These are phyloP conservation scores for Nebria ingens DNA, from an alignment of 1,140 invertebrate genomes.

Conservation along the genomic window DNA sequence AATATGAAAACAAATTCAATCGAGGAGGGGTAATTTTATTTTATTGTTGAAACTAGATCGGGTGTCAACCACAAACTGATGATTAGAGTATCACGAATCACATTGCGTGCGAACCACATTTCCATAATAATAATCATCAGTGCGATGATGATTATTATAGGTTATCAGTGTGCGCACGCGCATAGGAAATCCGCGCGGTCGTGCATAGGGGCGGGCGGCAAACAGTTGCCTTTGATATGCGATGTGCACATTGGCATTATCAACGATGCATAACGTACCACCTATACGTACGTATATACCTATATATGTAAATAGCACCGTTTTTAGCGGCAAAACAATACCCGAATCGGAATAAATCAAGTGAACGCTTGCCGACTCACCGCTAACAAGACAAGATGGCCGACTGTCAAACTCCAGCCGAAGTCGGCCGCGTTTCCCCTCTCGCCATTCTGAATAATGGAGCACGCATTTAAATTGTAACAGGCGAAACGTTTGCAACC, in stretches of 20 bases:
- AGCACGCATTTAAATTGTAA: slow-evolving; percentile 28
- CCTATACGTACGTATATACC: too few relatives aligned
- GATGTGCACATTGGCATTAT: slow-evolving; percentile 2
- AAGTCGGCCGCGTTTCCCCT: not conserved
- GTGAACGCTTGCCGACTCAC: not conserved
- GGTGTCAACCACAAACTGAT: not conserved
- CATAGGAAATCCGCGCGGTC: not conserved
- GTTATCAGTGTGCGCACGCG: not conserved
- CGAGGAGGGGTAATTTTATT: too few relatives aligned
- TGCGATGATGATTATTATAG: not conserved
- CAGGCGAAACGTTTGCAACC: too few relatives aligned
- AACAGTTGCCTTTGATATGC: not conserved
- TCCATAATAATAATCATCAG: not conserved
- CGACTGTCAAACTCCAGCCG: slow-evolving; percentile 20
- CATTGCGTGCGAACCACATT: not conserved
- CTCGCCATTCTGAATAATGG: slow-evolving; percentile 25
- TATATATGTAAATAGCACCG: not conserved
- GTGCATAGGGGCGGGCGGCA: not conserved
- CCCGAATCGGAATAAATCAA: slow-evolving; percentile 26
- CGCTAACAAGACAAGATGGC: slow-evolving; percentile 22
- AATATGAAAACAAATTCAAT: too few relatives aligned
- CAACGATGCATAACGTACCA: slow-evolving; percentile 4
- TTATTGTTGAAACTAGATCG: too few relatives aligned
- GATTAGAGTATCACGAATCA: not conserved
- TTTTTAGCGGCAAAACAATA: slow-evolving; percentile 8